phyloP scores from a whole-genome alignment of 2,888 invertebrate genomes.

The Lepetodrilus schrolli region DNA sequence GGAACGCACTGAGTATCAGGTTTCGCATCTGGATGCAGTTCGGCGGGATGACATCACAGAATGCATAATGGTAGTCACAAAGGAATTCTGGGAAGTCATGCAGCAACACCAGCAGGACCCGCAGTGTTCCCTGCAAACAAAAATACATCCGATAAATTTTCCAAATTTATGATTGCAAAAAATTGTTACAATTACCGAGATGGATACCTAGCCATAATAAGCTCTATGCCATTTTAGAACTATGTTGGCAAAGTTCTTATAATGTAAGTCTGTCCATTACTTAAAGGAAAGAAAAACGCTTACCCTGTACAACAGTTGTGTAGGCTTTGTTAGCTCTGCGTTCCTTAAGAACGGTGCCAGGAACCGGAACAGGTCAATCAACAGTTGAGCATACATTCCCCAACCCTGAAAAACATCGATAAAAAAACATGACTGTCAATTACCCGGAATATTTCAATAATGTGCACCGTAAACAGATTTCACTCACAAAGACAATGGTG shows the following conservation, averaged over 20 bases:
- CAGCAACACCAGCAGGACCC: slow-evolving; percentile 93
- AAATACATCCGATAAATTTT: slow-evolving; percentile 28
- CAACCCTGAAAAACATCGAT: slow-evolving; percentile 81
- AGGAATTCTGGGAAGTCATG: slow-evolving; percentile 99
- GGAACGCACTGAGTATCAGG: slow-evolving; percentile 97
- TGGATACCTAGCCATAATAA: too few species aligned
- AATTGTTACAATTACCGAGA: too few species aligned
- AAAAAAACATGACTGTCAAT: too few species aligned
- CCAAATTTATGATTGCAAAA: neutral
- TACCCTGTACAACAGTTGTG: slow-evolving; percentile 95
- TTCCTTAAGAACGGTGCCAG: slow-evolving; percentile 97
- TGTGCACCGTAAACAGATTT: neutral
- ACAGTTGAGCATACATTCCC: slow-evolving; percentile 96
- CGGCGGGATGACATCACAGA: slow-evolving; percentile 99
- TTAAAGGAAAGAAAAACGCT: slow-evolving; percentile 38
- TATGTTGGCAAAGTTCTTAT: too few species aligned
- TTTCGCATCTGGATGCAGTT: slow-evolving; percentile 99
- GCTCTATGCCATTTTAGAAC: too few species aligned
- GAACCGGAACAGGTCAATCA: slow-evolving; percentile 97
- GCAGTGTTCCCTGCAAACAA: slow-evolving; percentile 81
- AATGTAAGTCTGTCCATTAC: too few species aligned
- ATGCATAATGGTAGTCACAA: slow-evolving; percentile 98
- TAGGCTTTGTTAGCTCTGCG: slow-evolving; percentile 95
- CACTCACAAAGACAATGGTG: neutral
- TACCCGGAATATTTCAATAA: too few species aligned